A percentile compares a stretch with the other conserved stretches of the same genome.
Evolutionary conservation across 2,113 vertebrate genomes (phyloP).

Genomic region (Tupaia chinensis): DNA sequence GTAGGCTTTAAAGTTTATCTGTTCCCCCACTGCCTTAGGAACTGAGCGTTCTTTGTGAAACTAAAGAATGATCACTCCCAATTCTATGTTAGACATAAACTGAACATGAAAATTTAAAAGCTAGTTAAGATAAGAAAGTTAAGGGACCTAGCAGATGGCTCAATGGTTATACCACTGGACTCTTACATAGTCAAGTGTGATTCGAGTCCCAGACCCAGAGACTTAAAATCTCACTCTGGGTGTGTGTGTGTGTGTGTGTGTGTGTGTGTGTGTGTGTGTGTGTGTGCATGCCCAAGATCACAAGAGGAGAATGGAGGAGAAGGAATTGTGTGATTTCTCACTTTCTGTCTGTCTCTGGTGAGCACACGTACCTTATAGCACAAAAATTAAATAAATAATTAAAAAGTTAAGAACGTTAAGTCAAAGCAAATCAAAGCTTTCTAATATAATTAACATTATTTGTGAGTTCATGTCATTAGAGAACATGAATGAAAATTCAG

Average conservation of each 20-base stretch:
- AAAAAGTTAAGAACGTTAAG: conserved; percentile 76
- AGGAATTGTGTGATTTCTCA: too few relatives aligned
- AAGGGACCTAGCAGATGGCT: not conserved
- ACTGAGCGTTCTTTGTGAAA: conserved; percentile 82
- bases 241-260: too few relatives aligned
- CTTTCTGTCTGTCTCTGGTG: too few relatives aligned
- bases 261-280: too few relatives aligned
- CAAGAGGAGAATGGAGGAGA: too few relatives aligned
- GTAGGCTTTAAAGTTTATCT: conserved; percentile 82
- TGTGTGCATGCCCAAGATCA: too few relatives aligned
- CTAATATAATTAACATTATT: conserved; percentile 77
- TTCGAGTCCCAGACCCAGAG: too few relatives aligned
- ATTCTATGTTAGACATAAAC: conserved; percentile 77
- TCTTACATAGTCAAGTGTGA: too few relatives aligned
- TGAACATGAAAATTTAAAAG: conserved; percentile 78
- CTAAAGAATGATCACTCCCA: conserved; percentile 84
- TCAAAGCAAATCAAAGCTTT: conserved; percentile 84
- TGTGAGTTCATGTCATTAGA: not conserved
- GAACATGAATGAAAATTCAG: conserved; percentile 66
- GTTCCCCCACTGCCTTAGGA: conserved; percentile 74
- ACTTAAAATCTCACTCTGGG: too few relatives aligned
- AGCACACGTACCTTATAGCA: too few relatives aligned
- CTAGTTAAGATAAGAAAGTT: conserved; percentile 72
- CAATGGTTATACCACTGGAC: too few relatives aligned
- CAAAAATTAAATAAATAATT: conserved; percentile 53